phyloP scores from a whole-genome alignment of 2,888 invertebrate species.

The Drosophila flavopinicola region DNA sequence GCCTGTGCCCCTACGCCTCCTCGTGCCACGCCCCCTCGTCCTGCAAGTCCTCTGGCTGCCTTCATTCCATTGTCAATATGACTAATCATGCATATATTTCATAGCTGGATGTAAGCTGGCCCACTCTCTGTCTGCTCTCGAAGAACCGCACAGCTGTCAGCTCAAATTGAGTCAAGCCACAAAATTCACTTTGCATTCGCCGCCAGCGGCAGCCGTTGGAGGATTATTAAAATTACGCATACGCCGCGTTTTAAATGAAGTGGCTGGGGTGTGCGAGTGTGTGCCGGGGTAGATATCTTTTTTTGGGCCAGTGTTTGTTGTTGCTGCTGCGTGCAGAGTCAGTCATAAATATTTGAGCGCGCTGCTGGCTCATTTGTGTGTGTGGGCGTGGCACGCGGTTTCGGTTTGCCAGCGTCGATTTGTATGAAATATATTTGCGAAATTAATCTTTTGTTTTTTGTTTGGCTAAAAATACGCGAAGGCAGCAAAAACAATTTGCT shows the following conservation, averaged over 20 bases:
- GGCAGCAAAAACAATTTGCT: conserved; percentile 12
- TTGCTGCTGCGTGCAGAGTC: background rate
- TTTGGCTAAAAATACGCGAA: conserved; percentile 41
- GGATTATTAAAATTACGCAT: conserved; percentile 80
- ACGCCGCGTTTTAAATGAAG: conserved; percentile 78
- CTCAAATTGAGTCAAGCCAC: conserved; percentile 76
- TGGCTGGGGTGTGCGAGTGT: conserved; percentile 19
- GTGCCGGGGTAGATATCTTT: background rate
- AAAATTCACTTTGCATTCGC: conserved; percentile 76
- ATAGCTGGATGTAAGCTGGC: conserved; percentile 24
- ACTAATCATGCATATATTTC: conserved; percentile 78
- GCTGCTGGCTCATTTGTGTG: conserved; percentile 29
- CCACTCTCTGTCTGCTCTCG: background rate
- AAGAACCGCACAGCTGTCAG: conserved; percentile 66
- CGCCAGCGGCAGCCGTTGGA: conserved; percentile 62
- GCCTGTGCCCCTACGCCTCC: background rate
- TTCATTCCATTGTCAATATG: conserved; percentile 67
- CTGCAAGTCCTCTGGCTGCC: background rate
- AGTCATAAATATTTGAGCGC: conserved; percentile 44
- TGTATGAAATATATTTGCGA: conserved; percentile 37
- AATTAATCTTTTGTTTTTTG: conserved; percentile 43
- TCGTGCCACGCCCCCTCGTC: too few species aligned
- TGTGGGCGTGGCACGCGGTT: conserved; percentile 39
- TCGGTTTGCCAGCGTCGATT: conserved; percentile 26
- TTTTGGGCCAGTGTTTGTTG: conserved; percentile 9